Conservation (phyloP, 1,140 invertebrate genomes). For the Dendroctonus valens region DNA sequence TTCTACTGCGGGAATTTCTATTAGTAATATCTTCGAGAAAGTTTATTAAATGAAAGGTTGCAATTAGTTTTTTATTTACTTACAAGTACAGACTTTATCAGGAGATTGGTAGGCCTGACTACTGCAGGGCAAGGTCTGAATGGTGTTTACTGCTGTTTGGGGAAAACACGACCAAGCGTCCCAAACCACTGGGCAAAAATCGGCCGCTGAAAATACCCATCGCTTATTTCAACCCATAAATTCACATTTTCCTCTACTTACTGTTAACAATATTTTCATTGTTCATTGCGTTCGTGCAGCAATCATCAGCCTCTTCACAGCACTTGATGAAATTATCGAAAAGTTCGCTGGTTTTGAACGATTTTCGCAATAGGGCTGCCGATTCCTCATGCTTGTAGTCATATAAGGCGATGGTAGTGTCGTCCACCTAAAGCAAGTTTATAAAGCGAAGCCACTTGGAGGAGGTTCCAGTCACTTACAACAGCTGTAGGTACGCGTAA, state of each 20-base stretch:
- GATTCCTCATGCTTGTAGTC: slow-evolving; percentile 35
- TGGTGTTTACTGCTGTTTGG: slow-evolving; percentile 42
- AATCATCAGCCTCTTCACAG: slow-evolving; percentile 36
- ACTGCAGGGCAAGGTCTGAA: slow-evolving; percentile 50
- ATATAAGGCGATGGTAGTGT: slow-evolving; percentile 25
- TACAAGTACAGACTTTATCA: slow-evolving; percentile 55
- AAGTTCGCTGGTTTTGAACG: slow-evolving; percentile 32
- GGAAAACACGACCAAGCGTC: slow-evolving; percentile 59
- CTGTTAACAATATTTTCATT: slow-evolving; percentile 34
- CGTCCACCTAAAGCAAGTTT: slow-evolving; percentile 27
- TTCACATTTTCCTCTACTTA: slow-evolving; percentile 21
- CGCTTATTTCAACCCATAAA: neutral
- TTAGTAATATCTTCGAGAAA: neutral
- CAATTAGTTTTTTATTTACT: too few species aligned
- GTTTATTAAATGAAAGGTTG: too few species aligned
- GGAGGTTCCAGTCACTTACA: slow-evolving; percentile 16
- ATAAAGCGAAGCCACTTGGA: neutral
- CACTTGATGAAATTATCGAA: slow-evolving; percentile 39
- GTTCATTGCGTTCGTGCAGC: slow-evolving; percentile 37
- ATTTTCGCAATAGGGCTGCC: slow-evolving; percentile 20
- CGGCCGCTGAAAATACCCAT: slow-evolving; percentile 26
- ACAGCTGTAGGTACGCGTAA: slow-evolving; percentile 11
- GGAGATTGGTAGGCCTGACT: slow-evolving; percentile 55
- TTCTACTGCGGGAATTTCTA: slow-evolving; percentile 38
- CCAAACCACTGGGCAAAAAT: slow-evolving; percentile 52